Evolutionary conservation across 2,888 invertebrate species (phyloP).

Genomic region (Cremastinae sp.): DNA sequence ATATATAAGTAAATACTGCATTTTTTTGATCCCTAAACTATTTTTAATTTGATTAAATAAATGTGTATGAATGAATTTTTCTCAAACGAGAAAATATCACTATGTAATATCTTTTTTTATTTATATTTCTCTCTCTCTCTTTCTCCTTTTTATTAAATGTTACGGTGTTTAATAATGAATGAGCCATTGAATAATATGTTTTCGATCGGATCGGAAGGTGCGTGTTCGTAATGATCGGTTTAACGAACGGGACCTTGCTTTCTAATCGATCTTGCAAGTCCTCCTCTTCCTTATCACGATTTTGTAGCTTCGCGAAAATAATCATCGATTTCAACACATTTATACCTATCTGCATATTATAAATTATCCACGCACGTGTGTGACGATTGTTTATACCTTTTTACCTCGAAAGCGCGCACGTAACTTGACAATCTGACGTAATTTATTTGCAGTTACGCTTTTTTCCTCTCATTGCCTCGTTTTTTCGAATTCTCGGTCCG

Average conservation of each 20-base stretch:
- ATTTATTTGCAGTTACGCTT: slow-evolving; percentile 15
- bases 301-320: slow-evolving; percentile 52
- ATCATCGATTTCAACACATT: slow-evolving; percentile 9
- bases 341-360: neutral
- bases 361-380: too few relatives aligned
- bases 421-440: slow-evolving; percentile 30
- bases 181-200: slow-evolving; percentile 57
- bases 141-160: neutral
- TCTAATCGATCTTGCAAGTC: slow-evolving; percentile 57
- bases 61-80: too few relatives aligned
- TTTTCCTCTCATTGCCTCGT: neutral
- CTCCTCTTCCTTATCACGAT: slow-evolving; percentile 62
- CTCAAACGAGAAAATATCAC: neutral
- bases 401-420: slow-evolving; percentile 1
- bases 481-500: slow-evolving; percentile 7
- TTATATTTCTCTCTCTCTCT: neutral
- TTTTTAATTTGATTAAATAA: too few relatives aligned
- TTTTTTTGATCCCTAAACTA: too few relatives aligned
- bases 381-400: neutral
- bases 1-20: too few relatives aligned
- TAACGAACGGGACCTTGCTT: slow-evolving; percentile 58
- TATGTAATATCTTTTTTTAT: neutral
- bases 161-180: slow-evolving; percentile 39
- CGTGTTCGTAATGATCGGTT: slow-evolving; percentile 43
- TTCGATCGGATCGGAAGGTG: slow-evolving; percentile 51